A percentile compares a stretch with the other conserved stretches of the same genome.
Evolutionary conservation across 2,797 vertebrate species (phyloP).

Genomic region (Ciconia nigra): DNA sequence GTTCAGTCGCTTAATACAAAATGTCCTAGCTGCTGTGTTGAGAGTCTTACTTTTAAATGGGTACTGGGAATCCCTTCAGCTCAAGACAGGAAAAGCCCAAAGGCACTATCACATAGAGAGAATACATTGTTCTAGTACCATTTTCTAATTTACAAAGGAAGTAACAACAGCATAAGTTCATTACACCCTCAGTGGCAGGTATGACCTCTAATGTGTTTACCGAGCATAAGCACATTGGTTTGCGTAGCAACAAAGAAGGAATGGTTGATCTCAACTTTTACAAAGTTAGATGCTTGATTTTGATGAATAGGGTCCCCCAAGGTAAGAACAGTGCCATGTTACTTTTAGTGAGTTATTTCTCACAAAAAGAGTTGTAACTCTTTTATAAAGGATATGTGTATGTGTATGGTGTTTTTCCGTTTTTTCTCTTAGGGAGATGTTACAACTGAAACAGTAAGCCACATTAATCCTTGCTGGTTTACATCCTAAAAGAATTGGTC

Average conservation of each 20-base stretch:
- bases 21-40: neutral
- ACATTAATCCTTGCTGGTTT: neutral
- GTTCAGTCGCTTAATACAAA: neutral
- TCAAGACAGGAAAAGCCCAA: neutral
- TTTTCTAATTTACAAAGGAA: constrained; percentile 22
- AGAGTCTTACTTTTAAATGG: neutral
- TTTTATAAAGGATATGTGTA: neutral
- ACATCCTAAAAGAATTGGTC: neutral
- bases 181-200: neutral
- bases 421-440: neutral
- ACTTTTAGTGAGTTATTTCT: neutral
- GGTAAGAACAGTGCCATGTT: neutral
- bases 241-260: neutral
- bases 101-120: neutral
- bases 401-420: neutral
- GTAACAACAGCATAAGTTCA: neutral
- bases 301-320: neutral
- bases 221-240: neutral
- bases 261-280: neutral
- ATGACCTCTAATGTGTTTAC: constrained; percentile 38
- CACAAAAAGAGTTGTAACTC: neutral
- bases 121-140: neutral
- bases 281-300: neutral
- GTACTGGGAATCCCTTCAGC: constrained; percentile 34
- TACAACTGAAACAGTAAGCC: neutral